These are phyloP conservation scores for Masticophis lateralis DNA, from an alignment of 2,797 vertebrate species.

Conservation along the genomic window DNA sequence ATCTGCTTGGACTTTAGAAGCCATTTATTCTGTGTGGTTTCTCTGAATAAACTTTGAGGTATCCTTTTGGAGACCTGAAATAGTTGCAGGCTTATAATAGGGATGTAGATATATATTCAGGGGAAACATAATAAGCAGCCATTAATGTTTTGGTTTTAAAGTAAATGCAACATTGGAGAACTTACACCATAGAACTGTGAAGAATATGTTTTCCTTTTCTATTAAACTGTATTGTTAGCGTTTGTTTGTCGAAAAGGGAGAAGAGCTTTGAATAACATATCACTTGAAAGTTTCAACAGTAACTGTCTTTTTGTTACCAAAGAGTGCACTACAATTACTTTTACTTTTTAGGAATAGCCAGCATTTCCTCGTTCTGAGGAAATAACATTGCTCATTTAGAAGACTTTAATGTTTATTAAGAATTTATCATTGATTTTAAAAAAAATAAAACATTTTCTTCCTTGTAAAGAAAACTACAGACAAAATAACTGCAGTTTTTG, in stretches of 20 bases:
- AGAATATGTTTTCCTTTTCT: conserved; percentile 70
- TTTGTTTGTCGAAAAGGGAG: conserved; percentile 54
- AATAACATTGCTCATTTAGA: conserved; percentile 59
- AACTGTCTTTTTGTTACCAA: conserved; percentile 87
- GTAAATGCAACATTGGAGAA: conserved; percentile 59
- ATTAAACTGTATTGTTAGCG: conserved; percentile 57
- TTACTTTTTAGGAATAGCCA: conserved; percentile 69
- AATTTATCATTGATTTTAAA: conserved; percentile 55
- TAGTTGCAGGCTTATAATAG: neutral
- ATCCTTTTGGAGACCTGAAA: conserved; percentile 36
- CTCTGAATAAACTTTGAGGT: conserved; percentile 30
- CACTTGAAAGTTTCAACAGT: conserved; percentile 74
- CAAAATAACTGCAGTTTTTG: conserved; percentile 62
- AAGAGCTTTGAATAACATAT: conserved; percentile 53
- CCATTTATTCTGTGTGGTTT: conserved; percentile 28
- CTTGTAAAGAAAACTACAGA: conserved; percentile 66
- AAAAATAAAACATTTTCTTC: conserved; percentile 53
- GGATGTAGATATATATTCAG: neutral
- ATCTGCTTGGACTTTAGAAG: conserved; percentile 17
- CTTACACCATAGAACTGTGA: conserved; percentile 76
- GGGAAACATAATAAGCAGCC: conserved; percentile 42
- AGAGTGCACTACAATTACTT: conserved; percentile 77
- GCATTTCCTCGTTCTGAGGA: conserved; percentile 64
- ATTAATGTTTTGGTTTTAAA: neutral
- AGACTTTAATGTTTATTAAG: conserved; percentile 61